Evolutionary conservation across 2,888 invertebrate species (phyloP).

Genomic region (Meganola albula): DNA sequence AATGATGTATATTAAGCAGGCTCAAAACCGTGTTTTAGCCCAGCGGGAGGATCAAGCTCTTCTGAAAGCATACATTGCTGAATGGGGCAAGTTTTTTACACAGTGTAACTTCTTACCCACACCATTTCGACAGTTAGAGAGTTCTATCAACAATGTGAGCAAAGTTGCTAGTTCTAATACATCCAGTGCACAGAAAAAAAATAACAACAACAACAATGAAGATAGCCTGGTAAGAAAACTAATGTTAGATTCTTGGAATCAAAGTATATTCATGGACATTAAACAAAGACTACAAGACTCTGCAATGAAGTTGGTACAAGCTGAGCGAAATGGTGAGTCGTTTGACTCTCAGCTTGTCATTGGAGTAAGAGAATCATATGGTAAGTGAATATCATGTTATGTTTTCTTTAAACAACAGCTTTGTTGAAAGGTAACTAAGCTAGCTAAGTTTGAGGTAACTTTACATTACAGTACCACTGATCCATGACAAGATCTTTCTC

Average conservation of each 20-base stretch:
- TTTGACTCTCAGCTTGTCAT: conserved; percentile 98
- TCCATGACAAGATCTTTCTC: too few species aligned
- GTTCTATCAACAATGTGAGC: conserved; percentile 81
- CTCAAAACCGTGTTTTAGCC: conserved; percentile 91
- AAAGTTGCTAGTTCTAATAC: conserved; percentile 60
- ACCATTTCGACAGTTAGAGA: conserved; percentile 95
- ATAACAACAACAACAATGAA: conserved; percentile 81
- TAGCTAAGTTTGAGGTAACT: too few species aligned
- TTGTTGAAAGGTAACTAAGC: too few species aligned
- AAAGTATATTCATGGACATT: conserved; percentile 96
- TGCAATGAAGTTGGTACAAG: conserved; percentile 98
- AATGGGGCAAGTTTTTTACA: conserved; percentile 99
- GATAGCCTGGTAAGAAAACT: conserved; percentile 95
- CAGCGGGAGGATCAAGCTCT: conserved; percentile 97
- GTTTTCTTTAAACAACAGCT: too few species aligned
- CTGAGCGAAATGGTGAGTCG: conserved; percentile 97
- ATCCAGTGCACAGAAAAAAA: conserved; percentile 66
- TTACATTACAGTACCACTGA: too few species aligned
- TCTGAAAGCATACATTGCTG: conserved; percentile 96
- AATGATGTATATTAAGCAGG: conserved; percentile 94
- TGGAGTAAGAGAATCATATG: conserved; percentile 98
- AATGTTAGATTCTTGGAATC: conserved; percentile 99
- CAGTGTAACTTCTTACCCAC: conserved; percentile 98
- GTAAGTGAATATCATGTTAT: conserved; percentile 67
- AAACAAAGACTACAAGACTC: conserved; percentile 95